These are phyloP conservation scores for Sminthurinus signatus DNA, from an alignment of 1,140 invertebrate species.

Conservation along the genomic window DNA sequence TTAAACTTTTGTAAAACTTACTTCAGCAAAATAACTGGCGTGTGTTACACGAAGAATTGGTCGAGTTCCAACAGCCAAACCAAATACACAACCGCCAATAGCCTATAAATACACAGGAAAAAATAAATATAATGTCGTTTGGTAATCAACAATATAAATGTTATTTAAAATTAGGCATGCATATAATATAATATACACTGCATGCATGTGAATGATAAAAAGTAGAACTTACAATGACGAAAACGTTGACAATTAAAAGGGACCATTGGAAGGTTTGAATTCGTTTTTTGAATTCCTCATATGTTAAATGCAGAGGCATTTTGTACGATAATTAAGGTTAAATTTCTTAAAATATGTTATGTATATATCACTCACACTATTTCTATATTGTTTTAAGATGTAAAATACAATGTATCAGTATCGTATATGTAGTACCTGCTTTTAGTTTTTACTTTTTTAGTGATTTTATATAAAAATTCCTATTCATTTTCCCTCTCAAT, in stretches of 20 bases:
- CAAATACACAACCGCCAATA: slow-evolving; percentile 16
- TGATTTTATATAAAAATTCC: too few species aligned
- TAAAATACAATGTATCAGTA: too few species aligned
- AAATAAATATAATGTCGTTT: too few species aligned
- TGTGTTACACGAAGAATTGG: slow-evolving; percentile 15
- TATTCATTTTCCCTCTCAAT: too few species aligned
- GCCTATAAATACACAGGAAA: slow-evolving; percentile 10
- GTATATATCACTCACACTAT: too few species aligned
- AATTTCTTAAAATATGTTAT: too few species aligned
- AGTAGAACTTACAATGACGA: slow-evolving; percentile 1
- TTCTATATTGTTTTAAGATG: too few species aligned
- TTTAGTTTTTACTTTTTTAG: too few species aligned
- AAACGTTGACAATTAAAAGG: not conserved
- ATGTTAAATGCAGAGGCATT: too few species aligned
- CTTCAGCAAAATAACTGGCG: not conserved
- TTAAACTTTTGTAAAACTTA: not conserved
- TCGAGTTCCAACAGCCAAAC: slow-evolving; percentile 8
- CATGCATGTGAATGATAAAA: not conserved
- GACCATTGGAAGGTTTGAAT: not conserved
- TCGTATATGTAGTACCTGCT: too few species aligned
- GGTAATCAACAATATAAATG: too few species aligned
- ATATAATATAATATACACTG: not conserved
- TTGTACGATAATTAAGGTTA: too few species aligned
- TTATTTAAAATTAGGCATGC: not conserved
- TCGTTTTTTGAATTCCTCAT: not conserved